A percentile compares a stretch with the other conserved stretches of the same genome.
phyloP scores from a whole-genome alignment of 2,888 invertebrate species.

The Cryptosula pallasiana region DNA sequence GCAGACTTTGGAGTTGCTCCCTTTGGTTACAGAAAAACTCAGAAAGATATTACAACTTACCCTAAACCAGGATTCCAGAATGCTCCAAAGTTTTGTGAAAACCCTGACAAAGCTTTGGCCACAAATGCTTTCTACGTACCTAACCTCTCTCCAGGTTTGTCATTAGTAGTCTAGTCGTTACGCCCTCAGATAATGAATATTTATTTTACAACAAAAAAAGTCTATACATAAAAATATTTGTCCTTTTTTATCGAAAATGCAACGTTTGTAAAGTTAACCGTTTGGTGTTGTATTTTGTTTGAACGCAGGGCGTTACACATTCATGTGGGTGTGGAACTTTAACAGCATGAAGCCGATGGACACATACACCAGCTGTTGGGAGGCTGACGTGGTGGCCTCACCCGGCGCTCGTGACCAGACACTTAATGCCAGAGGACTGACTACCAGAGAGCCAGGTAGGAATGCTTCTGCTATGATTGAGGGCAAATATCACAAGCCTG shows the following conservation, averaged over 20 bases:
- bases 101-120: slow-evolving; percentile 27
- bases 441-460: slow-evolving; percentile 13
- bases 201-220: no score
- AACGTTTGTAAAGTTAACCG: no score
- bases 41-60: slow-evolving; percentile 25
- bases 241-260: no score
- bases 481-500: no score
- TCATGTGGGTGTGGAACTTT: slow-evolving; percentile 25
- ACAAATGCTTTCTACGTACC: slow-evolving; percentile 27
- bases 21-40: slow-evolving; percentile 20
- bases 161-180: no score
- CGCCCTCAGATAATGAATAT: no score
- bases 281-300: no score
- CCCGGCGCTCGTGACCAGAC: neutral
- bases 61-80: slow-evolving; percentile 29
- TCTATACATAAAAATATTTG: no score
- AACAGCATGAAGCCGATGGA: slow-evolving; percentile 18
- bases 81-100: slow-evolving; percentile 28
- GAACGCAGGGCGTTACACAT: slow-evolving; percentile 23
- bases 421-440: neutral
- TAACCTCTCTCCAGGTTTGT: slow-evolving; percentile 26
- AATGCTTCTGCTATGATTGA: neutral
- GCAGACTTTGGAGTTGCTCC: slow-evolving; percentile 26
- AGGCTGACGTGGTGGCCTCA: slow-evolving; percentile 21
- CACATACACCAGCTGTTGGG: slow-evolving; percentile 25